Evolutionary conservation across 1,140 invertebrate genomes (phyloP).

Genomic region (Calosoma granatense): DNA sequence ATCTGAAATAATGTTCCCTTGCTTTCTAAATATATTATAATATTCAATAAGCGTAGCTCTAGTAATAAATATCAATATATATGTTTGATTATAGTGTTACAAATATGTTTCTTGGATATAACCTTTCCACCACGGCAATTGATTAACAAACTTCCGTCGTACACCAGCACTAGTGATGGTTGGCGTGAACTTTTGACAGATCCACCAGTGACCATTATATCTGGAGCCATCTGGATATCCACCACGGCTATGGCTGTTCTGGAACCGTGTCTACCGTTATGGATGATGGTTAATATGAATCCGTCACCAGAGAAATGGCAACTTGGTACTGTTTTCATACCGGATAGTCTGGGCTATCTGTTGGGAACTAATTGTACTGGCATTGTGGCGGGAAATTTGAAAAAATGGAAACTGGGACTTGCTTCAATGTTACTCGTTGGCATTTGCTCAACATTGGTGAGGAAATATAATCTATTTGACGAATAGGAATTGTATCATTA

Average conservation of each 20-base stretch:
- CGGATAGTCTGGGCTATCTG: conserved; percentile 72
- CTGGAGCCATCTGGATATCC: conserved; percentile 59
- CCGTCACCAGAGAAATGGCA: conserved; percentile 69
- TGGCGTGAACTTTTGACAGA: conserved; percentile 40
- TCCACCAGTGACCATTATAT: conserved; percentile 33
- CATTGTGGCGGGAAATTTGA: conserved; percentile 48
- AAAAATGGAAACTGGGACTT: conserved; percentile 51
- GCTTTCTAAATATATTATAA: too few species aligned
- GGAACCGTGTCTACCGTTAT: conserved; percentile 73
- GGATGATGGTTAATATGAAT: conserved; percentile 61
- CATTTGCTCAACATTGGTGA: conserved; percentile 49
- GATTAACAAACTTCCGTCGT: neutral
- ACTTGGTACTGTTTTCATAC: conserved; percentile 69
- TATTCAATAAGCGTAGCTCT: too few species aligned
- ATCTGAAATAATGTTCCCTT: too few species aligned
- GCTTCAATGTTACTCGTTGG: conserved; percentile 52
- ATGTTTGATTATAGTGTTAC: conserved; percentile 16
- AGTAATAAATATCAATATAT: neutral
- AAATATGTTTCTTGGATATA: conserved; percentile 21
- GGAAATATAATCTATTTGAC: conserved; percentile 17
- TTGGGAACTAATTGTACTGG: conserved; percentile 70
- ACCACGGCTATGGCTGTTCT: conserved; percentile 70
- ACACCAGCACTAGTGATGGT: neutral
- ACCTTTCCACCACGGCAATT: neutral
- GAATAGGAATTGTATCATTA: neutral